Evolutionary conservation across 2,113 vertebrate species (phyloP).

Genomic region (Elephas maximus): DNA sequence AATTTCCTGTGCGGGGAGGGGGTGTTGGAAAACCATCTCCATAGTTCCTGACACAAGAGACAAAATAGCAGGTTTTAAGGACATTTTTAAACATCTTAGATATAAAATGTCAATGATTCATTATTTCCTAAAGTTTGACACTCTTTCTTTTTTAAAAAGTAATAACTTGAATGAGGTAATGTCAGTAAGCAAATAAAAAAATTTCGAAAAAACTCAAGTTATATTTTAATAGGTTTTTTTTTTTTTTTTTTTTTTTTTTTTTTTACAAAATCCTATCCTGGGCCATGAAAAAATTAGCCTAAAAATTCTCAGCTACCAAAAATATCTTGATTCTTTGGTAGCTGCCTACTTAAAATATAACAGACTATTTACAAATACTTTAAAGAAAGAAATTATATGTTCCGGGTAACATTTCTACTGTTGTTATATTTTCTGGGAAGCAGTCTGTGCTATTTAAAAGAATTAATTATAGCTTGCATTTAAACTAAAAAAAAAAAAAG

Average conservation of each 20-base stretch:
- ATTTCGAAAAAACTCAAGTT: slow-evolving; percentile 21
- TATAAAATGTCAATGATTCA: background rate
- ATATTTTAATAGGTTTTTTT: slow-evolving; percentile 47
- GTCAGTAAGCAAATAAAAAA: background rate
- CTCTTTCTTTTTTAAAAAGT: background rate
- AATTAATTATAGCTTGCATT: slow-evolving; percentile 75
- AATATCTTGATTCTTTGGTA: slow-evolving; percentile 75
- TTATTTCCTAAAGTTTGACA: background rate
- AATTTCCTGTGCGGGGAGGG: background rate
- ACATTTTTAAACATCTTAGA: background rate
- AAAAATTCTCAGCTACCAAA: slow-evolving; percentile 69
- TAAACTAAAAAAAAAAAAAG: background rate
- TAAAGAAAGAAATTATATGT: slow-evolving; percentile 80
- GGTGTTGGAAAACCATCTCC: background rate
- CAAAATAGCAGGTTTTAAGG: background rate
- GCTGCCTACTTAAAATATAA: slow-evolving; percentile 78
- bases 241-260: slow-evolving; percentile 28
- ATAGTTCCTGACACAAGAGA: background rate
- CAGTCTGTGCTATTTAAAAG: slow-evolving; percentile 74
- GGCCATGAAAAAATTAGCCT: background rate
- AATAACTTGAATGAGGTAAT: background rate
- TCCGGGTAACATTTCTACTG: slow-evolving; percentile 70
- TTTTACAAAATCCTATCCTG: background rate
- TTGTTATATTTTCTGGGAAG: slow-evolving; percentile 75
- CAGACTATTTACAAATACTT: slow-evolving; percentile 80